Evolutionary conservation across 2,797 vertebrate genomes (phyloP), one percentile per base, ranked within the genome.

Genomic region (Tokudaia tokunoshimensis): DNA sequence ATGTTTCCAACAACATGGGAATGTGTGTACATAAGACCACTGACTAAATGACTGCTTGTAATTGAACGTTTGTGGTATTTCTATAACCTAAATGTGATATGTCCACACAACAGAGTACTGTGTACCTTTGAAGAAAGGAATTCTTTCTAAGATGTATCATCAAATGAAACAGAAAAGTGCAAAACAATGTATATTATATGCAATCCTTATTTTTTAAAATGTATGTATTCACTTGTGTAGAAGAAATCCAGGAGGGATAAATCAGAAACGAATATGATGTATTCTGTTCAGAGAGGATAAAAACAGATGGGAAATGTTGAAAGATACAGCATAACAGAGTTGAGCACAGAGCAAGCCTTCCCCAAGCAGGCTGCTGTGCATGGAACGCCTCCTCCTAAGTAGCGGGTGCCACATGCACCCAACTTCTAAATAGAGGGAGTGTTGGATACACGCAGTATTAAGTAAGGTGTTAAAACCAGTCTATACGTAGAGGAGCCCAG

Each of bases 1-100:
- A n/a, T 22, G 31, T 83, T 57, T 91, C 44, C 75, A 95, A 70
- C 55, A 95, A n/a, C 29, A 55, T 81, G 47, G 52, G 81, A 87
- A 92, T 79, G 8, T 90, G 59, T 61, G 3, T 57, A 57, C 14
- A 41, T 24, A 70, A 34, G 70, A 57, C 50, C 63, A 75, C 24
- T 89, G 11, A 59, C 59, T 92, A 70, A 31, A 89, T 89, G 34
- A 85, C 24, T 84, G 57, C 82, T 72, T 75, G 59, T 52, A 85
- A 70, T 41, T 26, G 61, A 74, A 92, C 70, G 41, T 76, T 75
- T 81, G 29, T 81, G n/a, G 13, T 89, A 94, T 82, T 85, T 67
- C 29, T 72, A 13, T 44, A 75, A 80, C 47, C 47, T 34, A 61
- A 92, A 52, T 81, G 15, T 82, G 67, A 14, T 59, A 4, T 50